phyloP scores from a whole-genome alignment of 2,797 vertebrate genomes.

The Molossus alvarezi region DNA sequence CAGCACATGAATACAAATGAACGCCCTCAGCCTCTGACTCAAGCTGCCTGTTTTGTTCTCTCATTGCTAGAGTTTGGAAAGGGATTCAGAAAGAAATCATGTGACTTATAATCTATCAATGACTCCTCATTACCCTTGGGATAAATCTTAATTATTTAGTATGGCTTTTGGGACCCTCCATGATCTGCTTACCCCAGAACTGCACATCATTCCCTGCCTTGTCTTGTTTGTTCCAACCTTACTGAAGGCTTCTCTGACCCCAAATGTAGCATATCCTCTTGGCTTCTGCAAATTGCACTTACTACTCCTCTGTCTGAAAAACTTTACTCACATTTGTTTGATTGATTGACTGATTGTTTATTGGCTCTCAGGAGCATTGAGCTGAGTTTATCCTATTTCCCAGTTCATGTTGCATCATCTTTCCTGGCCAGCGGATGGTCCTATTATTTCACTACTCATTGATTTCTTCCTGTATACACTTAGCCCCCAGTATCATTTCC shows the following conservation, averaged over 20 bases:
- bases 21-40: background rate
- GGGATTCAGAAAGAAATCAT: background rate
- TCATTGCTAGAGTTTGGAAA: background rate
- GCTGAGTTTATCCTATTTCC: background rate
- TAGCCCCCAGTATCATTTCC: background rate
- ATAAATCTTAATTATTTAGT: background rate
- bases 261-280: background rate
- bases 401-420: background rate
- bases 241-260: background rate
- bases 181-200: background rate
- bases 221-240: background rate
- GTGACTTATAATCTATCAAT: background rate
- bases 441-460: constrained; percentile 42
- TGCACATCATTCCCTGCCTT: background rate
- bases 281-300: background rate
- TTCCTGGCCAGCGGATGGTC: background rate
- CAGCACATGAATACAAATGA: background rate
- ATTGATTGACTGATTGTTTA: background rate
- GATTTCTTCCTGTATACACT: background rate
- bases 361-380: constrained; percentile 1
- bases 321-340: background rate
- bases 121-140: background rate
- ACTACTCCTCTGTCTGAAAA: background rate
- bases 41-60: background rate
- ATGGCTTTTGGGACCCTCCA: background rate